Evolutionary conservation across 2,797 vertebrate genomes (phyloP).

Genomic region (Onychomys torridus): DNA sequence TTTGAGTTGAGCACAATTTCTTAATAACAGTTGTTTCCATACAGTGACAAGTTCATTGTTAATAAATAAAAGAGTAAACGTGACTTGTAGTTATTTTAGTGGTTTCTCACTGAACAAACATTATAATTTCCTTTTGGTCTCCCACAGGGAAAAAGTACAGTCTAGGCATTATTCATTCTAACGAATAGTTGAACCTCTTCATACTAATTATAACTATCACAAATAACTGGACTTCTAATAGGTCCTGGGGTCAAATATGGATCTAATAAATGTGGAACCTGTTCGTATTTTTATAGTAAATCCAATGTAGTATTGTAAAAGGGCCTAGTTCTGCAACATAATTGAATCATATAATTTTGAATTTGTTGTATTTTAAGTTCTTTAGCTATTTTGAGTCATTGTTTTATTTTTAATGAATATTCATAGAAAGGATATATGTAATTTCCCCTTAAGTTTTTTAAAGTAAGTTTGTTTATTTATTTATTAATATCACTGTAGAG

Average conservation of each 20-base stretch:
- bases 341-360: neutral
- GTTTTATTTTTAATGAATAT: neutral
- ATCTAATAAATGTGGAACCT: neutral
- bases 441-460: neutral
- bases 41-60: neutral
- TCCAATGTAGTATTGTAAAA: neutral
- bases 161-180: neutral
- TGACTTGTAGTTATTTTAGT: neutral
- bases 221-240: neutral
- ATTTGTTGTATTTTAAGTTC: neutral
- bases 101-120: neutral
- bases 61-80: neutral
- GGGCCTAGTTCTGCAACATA: neutral
- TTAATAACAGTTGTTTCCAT: neutral
- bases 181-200: neutral
- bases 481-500: neutral
- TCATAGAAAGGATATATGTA: neutral
- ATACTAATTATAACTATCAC: neutral
- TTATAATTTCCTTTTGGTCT: neutral
- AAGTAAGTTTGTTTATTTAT: neutral
- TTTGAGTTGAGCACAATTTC: neutral
- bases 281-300: neutral
- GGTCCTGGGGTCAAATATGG: neutral
- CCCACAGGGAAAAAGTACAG: neutral
- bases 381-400: neutral